phyloP scores from a whole-genome alignment of 2,888 invertebrate genomes.

The Chrysolina haemoptera region DNA sequence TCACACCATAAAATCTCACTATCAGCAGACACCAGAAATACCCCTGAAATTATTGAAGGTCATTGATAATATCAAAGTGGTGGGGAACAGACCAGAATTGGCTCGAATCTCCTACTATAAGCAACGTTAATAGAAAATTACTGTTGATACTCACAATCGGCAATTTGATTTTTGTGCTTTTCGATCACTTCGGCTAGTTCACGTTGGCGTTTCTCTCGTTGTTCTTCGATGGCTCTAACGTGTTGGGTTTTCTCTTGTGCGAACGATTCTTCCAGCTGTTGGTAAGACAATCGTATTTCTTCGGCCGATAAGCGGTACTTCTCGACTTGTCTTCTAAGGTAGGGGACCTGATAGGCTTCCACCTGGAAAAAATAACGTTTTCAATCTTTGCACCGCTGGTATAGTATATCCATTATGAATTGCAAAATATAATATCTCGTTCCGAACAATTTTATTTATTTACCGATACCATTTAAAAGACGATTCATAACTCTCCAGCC shows the following conservation, averaged over 20 bases:
- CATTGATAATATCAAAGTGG: too few species aligned
- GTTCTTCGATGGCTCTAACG: conserved; percentile 64
- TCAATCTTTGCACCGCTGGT: too few species aligned
- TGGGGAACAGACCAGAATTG: too few species aligned
- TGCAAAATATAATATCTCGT: too few species aligned
- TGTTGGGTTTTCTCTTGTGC: conserved; percentile 67
- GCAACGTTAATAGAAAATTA: neutral
- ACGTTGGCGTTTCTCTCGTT: conserved; percentile 60
- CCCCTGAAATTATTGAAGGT: too few species aligned
- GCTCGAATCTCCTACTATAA: neutral
- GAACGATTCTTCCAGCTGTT: conserved; percentile 70
- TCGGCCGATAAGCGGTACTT: conserved; percentile 70
- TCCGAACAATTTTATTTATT: too few species aligned
- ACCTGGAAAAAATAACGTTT: conserved; percentile 68
- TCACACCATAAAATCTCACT: too few species aligned
- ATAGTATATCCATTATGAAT: too few species aligned
- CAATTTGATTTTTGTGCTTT: conserved; percentile 60
- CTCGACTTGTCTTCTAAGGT: conserved; percentile 71
- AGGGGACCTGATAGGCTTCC: conserved; percentile 75
- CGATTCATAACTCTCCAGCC: too few species aligned
- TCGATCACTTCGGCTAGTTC: conserved; percentile 63
- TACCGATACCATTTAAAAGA: too few species aligned
- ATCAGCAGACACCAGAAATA: too few species aligned
- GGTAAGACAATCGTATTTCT: conserved; percentile 66
- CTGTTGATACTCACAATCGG: conserved; percentile 61